These are phyloP conservation scores for Anastatus disparis DNA, from an alignment of 1,140 invertebrate species.

Conservation along the genomic window DNA sequence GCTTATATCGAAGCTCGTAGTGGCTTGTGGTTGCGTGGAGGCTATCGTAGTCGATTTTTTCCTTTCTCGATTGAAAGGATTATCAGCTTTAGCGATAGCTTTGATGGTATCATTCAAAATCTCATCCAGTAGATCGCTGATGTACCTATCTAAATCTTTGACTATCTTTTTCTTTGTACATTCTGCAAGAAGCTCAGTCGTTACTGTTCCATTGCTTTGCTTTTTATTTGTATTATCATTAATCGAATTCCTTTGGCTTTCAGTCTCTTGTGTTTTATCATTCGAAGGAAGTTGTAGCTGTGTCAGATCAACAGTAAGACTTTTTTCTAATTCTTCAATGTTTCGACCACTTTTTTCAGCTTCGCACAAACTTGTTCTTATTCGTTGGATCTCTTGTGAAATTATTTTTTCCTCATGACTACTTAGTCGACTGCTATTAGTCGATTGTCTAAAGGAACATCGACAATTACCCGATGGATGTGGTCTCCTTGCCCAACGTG, in stretches of 20 bases:
- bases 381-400: slow-evolving; percentile 57
- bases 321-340: slow-evolving; percentile 56
- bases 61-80: slow-evolving; percentile 19
- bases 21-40: not conserved
- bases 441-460: slow-evolving; percentile 59
- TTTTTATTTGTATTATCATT: too few species aligned
- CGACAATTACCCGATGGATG: slow-evolving; percentile 61
- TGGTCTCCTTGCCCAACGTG: slow-evolving; percentile 57
- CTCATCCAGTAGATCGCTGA: slow-evolving; percentile 55
- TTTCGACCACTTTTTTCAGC: slow-evolving; percentile 52
- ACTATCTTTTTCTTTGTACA: slow-evolving; percentile 55
- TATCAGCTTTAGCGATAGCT: slow-evolving; percentile 45
- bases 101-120: slow-evolving; percentile 57
- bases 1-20: slow-evolving; percentile 44
- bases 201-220: not conserved
- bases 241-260: too few species aligned
- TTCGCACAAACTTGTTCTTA: slow-evolving; percentile 59
- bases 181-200: slow-evolving; percentile 40
- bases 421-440: not conserved
- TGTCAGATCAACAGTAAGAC: slow-evolving; percentile 48
- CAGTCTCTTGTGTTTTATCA: not conserved
- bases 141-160: slow-evolving; percentile 56
- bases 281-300: slow-evolving; percentile 26
- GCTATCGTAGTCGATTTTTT: too few species aligned
- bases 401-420: slow-evolving; percentile 54